These are phyloP conservation scores for Leptopilina boulardi DNA, from an alignment of 1,140 invertebrate genomes.

Conservation along the genomic window DNA sequence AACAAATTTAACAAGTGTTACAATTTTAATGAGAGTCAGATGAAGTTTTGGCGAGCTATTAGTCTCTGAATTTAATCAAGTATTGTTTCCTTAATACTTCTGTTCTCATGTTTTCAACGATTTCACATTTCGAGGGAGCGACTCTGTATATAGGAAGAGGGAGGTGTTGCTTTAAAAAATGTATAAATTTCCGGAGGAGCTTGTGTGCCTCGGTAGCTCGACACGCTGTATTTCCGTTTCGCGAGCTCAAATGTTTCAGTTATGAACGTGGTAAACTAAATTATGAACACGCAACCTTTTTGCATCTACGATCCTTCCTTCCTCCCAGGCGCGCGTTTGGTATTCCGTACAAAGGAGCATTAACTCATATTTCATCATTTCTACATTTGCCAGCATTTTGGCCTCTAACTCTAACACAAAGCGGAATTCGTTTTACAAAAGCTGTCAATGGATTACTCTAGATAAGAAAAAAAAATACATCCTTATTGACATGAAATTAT, in stretches of 20 bases:
- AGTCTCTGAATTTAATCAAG: slow-evolving; percentile 14
- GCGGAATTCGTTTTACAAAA: no score
- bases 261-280: slow-evolving; percentile 19
- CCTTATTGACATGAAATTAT: no score
- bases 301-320: neutral
- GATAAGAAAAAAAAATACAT: no score
- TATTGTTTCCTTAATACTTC: slow-evolving; percentile 21
- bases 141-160: no score
- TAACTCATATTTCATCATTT: neutral
- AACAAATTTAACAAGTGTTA: neutral
- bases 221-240: slow-evolving; percentile 19
- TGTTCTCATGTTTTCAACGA: neutral
- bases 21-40: neutral
- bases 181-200: slow-evolving; percentile 30
- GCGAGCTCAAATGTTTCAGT: slow-evolving; percentile 19
- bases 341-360: neutral
- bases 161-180: slow-evolving; percentile 1
- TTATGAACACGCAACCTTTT: slow-evolving; percentile 29
- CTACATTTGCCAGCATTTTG: neutral
- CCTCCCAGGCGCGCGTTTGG: neutral
- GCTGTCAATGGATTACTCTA: no score
- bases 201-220: slow-evolving; percentile 22
- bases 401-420: no score
- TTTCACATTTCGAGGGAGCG: neutral
- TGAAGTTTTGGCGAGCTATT: neutral